Conservation (phyloP, 1,140 invertebrate genomes). For the Solenopsis invicta region DNA sequence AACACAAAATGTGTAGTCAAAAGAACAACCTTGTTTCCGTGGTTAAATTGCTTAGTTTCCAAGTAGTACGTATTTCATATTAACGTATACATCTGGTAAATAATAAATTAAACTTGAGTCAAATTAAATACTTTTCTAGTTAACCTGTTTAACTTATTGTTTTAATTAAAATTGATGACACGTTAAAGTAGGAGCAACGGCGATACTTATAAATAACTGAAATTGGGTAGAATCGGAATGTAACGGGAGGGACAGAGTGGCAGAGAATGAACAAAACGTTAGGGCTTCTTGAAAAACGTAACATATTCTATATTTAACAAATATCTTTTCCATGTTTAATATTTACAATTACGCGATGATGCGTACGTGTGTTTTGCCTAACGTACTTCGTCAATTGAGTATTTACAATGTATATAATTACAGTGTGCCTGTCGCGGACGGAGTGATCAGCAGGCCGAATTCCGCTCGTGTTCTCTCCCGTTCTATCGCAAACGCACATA, state of each 20-base stretch:
- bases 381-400: conserved; percentile 76
- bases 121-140: too few relatives aligned
- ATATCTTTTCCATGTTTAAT: conserved; percentile 81
- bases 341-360: conserved; percentile 78
- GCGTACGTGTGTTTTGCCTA: conserved; percentile 65
- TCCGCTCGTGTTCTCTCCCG: conserved; percentile 71
- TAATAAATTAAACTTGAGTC: too few relatives aligned
- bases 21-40: too few relatives aligned
- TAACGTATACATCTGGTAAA: too few relatives aligned
- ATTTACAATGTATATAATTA: conserved; percentile 84
- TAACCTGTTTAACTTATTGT: too few relatives aligned
- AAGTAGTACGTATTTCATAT: too few relatives aligned
- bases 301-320: conserved; percentile 84
- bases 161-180: too few relatives aligned
- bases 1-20: too few relatives aligned
- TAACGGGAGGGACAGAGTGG: not conserved
- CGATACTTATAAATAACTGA: too few relatives aligned
- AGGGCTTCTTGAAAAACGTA: conserved; percentile 80
- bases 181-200: too few relatives aligned
- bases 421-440: conserved; percentile 78
- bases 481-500: conserved; percentile 37
- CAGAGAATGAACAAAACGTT: not conserved
- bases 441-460: conserved; percentile 81
- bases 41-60: too few relatives aligned
- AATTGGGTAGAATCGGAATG: too few relatives aligned